phyloP scores from a whole-genome alignment of 2,888 invertebrate species.

The Seira sanloemensis region DNA sequence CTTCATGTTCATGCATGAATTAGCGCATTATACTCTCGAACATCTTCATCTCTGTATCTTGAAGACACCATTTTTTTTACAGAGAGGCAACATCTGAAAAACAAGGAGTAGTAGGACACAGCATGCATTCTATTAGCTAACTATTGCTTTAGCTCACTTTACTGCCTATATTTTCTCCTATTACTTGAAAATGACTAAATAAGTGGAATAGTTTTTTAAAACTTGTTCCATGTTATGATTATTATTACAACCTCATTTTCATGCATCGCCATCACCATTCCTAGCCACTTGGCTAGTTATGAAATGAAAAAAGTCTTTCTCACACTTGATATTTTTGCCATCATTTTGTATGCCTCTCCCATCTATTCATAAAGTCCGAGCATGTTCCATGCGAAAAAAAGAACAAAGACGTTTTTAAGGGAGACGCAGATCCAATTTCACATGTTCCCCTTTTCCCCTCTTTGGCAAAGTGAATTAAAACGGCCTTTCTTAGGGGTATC shows the following conservation, averaged over 20 bases:
- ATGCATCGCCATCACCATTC: conserved; percentile 43
- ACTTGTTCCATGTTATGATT: conserved; percentile 17
- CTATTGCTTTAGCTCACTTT: background rate
- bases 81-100: background rate
- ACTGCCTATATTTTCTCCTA: background rate
- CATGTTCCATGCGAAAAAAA: background rate
- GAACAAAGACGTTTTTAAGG: background rate
- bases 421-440: background rate
- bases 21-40: background rate
- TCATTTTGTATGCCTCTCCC: background rate
- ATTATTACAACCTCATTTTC: conserved; percentile 49
- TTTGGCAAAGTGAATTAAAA: conserved; percentile 6
- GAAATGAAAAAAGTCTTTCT: background rate
- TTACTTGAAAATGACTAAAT: background rate
- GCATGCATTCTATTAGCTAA: background rate
- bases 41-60: background rate
- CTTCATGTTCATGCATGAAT: background rate
- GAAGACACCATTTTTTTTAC: background rate
- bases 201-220: background rate
- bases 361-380: background rate
- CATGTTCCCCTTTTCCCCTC: background rate
- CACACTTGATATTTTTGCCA: too few species aligned
- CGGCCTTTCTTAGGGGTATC: too few species aligned
- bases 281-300: conserved; percentile 9
- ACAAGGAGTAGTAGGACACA: too few species aligned